Conservation (phyloP, 2,113 vertebrate species). For the Cacatua alba region DNA sequence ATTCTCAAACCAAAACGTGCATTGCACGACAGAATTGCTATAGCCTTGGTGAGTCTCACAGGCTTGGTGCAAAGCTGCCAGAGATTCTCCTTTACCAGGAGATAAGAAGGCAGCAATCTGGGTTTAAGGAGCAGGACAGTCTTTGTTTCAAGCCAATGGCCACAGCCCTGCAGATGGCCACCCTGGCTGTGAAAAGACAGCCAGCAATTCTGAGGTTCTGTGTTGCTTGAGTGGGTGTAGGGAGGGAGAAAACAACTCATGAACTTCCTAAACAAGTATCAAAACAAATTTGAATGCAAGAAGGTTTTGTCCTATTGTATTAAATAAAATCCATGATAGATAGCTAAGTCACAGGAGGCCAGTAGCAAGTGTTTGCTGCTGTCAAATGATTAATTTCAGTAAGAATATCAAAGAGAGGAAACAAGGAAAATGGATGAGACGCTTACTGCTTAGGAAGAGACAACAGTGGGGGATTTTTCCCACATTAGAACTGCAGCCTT, state of each 20-base stretch:
- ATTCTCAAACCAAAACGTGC: neutral
- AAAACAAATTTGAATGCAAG: neutral
- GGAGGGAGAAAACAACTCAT: neutral
- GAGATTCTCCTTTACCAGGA: neutral
- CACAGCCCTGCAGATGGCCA: neutral
- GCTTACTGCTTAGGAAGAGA: neutral
- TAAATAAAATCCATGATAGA: constrained; percentile 3
- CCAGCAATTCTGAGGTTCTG: too few species aligned
- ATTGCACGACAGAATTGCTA: neutral
- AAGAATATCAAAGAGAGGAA: neutral
- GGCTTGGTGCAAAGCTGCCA: neutral
- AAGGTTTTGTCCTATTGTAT: neutral
- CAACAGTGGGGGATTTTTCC: neutral
- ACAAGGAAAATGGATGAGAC: neutral
- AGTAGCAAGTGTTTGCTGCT: neutral
- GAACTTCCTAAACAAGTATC: neutral
- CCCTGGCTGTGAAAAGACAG: too few species aligned
- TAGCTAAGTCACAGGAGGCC: constrained; percentile 3
- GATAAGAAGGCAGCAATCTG: neutral
- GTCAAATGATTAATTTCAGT: constrained; percentile 33
- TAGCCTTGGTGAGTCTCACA: accelerated
- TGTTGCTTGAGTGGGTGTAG: accelerated
- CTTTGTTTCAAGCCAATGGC: neutral
- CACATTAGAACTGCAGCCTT: neutral
- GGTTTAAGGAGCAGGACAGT: neutral